Base-by-base conservation (phyloP, 2,113 vertebrate species). In the Strigops habroptila region DNA sequence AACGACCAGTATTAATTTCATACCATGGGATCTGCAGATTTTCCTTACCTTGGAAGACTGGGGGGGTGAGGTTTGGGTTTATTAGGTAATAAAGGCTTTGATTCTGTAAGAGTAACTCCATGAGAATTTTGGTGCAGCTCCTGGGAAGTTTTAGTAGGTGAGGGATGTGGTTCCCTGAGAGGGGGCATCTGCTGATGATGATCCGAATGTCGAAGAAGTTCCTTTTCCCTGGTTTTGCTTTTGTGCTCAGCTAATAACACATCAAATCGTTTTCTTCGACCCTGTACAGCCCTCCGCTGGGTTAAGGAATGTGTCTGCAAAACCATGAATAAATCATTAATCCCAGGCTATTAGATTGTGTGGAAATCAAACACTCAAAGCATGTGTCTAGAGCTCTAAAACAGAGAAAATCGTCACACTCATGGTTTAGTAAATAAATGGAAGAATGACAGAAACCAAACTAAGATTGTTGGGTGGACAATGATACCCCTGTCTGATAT, bases 221-320 rank as follows among this genome's bases (percentile, higher is more conserved):
- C 99, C 98, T 99, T 99, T 97, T 99, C 99, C 98, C 99, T 98
- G 96, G 99, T 96, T 98, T 99, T 99, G 98, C 98, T 99, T 98
- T 99, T 99, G 98, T 99, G 99, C 98, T 99, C 99, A 1, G 99
- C 99, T 98, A 99, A 95, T 95, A 99, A 98, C 77, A 98, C 98
- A 97, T 99, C 99, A 92, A 99, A 99, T 97, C 98, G 98, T 96
- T 99, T 99, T 98, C 99, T 99, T 97, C 99, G 98, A 97, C 99
- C 99, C 96, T 98, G 98, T 97, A 99, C 99, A 78, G 99, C 99
- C 98, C 99, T 99, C 98, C 99, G 99, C 98, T 99, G 99, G 98
- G 98, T 99, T 99, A 99, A 99, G 99, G 99, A 99, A 99, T 99
- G 99, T 99, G 99, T 99, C 99, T 99, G 97, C 27, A 96, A 84